phyloP scores from a whole-genome alignment of 2,113 vertebrate genomes.

The Rhagologus leucostigma region DNA sequence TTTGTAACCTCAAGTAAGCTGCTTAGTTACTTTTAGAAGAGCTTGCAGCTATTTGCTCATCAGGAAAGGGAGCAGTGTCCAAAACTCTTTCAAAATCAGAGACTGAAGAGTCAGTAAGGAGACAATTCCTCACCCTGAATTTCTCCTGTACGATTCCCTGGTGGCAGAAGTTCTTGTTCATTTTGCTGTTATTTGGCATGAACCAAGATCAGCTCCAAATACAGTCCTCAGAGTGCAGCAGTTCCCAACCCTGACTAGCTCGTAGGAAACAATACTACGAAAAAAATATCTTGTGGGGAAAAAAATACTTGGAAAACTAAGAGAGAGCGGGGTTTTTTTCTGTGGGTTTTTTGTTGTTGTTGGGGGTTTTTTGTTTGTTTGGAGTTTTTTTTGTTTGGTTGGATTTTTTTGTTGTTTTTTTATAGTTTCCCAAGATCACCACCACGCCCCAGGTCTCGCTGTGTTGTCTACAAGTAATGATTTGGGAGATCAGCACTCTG shows the following conservation, averaged over 20 bases:
- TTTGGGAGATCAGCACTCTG: neutral
- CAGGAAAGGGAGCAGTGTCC: neutral
- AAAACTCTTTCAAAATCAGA: neutral
- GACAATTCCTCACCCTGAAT: neutral
- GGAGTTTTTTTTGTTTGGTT: neutral
- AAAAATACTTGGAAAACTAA: neutral
- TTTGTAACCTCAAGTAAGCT: neutral
- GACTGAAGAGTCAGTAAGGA: neutral
- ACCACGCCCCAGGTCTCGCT: neutral
- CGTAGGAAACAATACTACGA: neutral
- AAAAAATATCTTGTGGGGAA: neutral
- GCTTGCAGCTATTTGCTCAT: neutral
- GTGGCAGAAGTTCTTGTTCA: neutral
- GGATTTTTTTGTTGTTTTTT: neutral
- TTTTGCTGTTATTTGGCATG: neutral
- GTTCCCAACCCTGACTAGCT: neutral
- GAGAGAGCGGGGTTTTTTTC: accelerated
- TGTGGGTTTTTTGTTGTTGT: neutral
- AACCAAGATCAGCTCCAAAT: neutral
- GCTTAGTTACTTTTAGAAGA: neutral
- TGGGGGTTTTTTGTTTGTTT: neutral
- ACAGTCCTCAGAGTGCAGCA: neutral
- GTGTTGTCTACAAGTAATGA: neutral
- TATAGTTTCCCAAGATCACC: neutral
- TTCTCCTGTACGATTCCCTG: neutral